Base-by-base conservation (phyloP, 2,888 invertebrate genomes). In the Aphodius granarius region DNA sequence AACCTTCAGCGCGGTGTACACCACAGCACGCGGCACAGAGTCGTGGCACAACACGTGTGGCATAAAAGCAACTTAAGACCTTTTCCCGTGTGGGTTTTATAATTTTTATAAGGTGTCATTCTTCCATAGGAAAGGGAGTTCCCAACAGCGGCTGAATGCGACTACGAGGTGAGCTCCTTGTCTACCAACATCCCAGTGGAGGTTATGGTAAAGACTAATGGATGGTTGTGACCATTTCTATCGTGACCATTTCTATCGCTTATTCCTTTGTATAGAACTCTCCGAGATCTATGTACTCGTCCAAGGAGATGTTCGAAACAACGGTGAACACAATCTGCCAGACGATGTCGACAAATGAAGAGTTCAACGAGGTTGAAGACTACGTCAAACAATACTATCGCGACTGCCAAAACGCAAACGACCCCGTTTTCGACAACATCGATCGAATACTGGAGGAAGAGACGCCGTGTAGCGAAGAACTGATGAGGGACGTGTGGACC, bases 321-420 rank as follows among this genome's bases (percentile, higher is more conserved):
- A 64, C 64, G 17, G 62, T 17, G n/a, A 22, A 76, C 19, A 18
- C 71, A 21, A 17, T 72, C 22, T n/a, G 22, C 0, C 75, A 75
- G 63, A 75, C 75, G 21, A 21, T 23, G 0, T 64, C 65, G 18
- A 71, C 66, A 13, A 6, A 19, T 2, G 62, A 63, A 15, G 17
- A 63, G 3, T 74, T 74, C 19, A 68, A 62, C 64, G 75, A 75
- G n/a, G 23, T 72, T 5, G 72, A 75, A 66, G 75, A 72, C 62
- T 75, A 75, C 18, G 15, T 70, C 13, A 22, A 70, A 4, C 62
- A 63, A 1, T 21, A 65, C 19, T 65, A 21, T 3, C 68, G 22
- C 65, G 18, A 64, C 66, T 17, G 19, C 23, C 23, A 4, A 23
- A 23, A 5, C 23, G 23, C 23, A 19, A 66, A 19, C 73, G n/a